These are phyloP conservation scores for Macaca mulatta DNA, from an alignment of 2,113 vertebrate genomes.

Conservation along the genomic window DNA sequence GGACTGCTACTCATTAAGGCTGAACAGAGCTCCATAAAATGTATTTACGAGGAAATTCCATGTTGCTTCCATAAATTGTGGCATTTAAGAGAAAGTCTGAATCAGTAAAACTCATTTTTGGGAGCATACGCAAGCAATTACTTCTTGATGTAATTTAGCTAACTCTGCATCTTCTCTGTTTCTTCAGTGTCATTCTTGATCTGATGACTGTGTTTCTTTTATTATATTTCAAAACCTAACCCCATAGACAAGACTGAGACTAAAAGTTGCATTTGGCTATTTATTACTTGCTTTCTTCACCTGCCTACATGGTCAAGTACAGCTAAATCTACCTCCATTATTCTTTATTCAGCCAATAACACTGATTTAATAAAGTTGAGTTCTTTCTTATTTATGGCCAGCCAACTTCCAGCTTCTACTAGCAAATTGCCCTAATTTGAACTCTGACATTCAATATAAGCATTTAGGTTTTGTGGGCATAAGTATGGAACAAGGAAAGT, in stretches of 20 bases:
- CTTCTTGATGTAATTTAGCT: background rate
- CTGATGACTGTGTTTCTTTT: background rate
- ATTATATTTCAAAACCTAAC: background rate
- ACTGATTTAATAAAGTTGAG: background rate
- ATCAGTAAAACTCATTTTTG: background rate
- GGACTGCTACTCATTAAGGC: background rate
- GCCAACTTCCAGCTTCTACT: background rate
- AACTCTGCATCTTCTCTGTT: background rate
- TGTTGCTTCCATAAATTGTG: background rate
- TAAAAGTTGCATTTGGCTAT: background rate
- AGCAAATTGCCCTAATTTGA: background rate
- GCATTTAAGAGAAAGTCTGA: background rate
- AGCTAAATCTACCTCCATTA: background rate
- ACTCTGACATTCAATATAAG: background rate
- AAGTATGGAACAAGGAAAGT: background rate
- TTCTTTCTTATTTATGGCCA: background rate
- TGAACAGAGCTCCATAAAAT: background rate
- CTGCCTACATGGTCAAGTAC: background rate
- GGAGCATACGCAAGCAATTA: background rate
- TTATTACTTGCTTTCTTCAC: slow-evolving; percentile 21
- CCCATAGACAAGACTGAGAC: background rate
- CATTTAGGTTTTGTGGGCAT: background rate
- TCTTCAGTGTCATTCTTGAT: background rate
- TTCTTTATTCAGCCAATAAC: background rate
- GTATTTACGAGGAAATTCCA: background rate